phyloP scores from a whole-genome alignment of 1,140 invertebrate genomes.

The Macrobrachium nipponense region DNA sequence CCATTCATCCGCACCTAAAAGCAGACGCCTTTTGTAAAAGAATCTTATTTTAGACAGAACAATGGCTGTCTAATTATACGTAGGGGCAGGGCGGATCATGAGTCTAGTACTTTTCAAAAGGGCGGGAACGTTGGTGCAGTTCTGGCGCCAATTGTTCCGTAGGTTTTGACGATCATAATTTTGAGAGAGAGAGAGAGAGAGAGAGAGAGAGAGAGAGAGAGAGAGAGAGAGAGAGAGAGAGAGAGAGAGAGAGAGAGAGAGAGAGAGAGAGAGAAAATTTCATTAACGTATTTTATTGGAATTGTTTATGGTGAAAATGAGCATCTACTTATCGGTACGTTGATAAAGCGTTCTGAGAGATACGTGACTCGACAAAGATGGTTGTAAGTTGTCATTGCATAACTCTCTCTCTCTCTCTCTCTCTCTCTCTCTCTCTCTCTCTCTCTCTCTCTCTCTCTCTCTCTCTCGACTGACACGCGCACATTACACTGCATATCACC shows the following conservation, averaged over 20 bases:
- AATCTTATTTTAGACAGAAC: not conserved
- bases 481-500: too few relatives aligned
- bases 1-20: not conserved
- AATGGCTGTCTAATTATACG: too few relatives aligned
- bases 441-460: slow-evolving; percentile 5
- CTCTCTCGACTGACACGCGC: too few relatives aligned
- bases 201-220: slow-evolving; percentile 27
- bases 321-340: not conserved
- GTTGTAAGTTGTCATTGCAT: not conserved
- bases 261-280: slow-evolving; percentile 15
- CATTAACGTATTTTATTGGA: not conserved
- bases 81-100: too few relatives aligned
- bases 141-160: too few relatives aligned
- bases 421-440: slow-evolving; percentile 35
- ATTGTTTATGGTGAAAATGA: not conserved
- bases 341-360: too few relatives aligned
- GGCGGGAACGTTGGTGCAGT: too few relatives aligned
- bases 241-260: slow-evolving; percentile 29
- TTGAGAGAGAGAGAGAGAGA: not conserved
- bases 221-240: slow-evolving; percentile 30
- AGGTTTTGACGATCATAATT: too few relatives aligned
- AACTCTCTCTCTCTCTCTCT: slow-evolving; percentile 30
- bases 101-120: too few relatives aligned
- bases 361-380: too few relatives aligned
- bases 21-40: not conserved